phyloP scores from a whole-genome alignment of 2,113 vertebrate genomes.

The Malurus alboscapulatus region DNA sequence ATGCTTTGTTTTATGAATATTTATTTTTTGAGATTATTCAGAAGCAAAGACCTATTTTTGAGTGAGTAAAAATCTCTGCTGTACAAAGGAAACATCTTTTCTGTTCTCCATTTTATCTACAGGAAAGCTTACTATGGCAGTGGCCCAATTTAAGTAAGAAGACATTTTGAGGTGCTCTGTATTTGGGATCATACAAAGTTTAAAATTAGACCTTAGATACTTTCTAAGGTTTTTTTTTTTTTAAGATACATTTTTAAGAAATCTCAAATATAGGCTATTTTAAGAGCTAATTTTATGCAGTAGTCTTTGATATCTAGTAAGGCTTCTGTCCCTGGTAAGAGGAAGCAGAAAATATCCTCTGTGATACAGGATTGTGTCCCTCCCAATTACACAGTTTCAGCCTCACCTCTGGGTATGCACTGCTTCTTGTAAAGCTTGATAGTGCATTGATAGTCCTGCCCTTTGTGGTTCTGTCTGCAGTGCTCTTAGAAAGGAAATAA shows the following conservation, averaged over 20 bases:
- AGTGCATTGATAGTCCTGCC: not conserved
- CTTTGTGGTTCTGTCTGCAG: not conserved
- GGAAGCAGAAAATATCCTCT: not conserved
- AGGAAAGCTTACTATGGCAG: not conserved
- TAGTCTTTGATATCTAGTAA: not conserved
- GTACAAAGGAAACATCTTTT: not conserved
- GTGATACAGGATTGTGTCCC: not conserved
- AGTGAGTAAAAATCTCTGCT: not conserved
- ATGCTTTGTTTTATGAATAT: not conserved
- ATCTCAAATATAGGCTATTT: not conserved
- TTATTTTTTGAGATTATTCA: not conserved
- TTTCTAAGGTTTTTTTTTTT: not conserved
- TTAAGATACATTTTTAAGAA: not conserved
- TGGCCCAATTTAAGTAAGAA: not conserved
- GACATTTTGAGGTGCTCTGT: not conserved
- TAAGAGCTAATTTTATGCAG: not conserved
- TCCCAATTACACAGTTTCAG: not conserved
- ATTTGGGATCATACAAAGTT: not conserved
- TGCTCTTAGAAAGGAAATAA: not conserved
- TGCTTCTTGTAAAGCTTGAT: not conserved
- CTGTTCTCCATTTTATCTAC: not conserved
- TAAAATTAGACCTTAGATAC: not conserved
- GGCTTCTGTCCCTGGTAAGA: rapidly evolving
- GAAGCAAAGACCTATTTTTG: not conserved
- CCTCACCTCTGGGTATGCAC: not conserved